These are phyloP conservation scores for Apistogramma diplotaenia DNA, from an alignment of 2,113 vertebrate genomes.

Conservation along the genomic window DNA sequence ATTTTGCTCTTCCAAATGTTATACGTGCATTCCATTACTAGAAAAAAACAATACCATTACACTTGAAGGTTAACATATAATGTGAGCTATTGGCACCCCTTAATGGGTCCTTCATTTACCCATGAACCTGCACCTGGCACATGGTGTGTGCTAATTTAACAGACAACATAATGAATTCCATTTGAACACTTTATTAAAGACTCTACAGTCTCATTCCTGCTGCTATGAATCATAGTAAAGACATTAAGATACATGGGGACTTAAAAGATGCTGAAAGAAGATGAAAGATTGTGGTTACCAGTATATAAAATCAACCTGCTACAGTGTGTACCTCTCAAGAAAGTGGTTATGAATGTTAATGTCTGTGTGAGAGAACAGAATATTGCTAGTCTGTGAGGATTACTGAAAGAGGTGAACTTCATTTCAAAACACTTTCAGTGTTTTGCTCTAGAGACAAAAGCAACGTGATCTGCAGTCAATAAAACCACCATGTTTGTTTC, in stretches of 20 bases:
- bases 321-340: not conserved
- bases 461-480: not conserved
- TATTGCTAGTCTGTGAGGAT: not conserved
- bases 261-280: not conserved
- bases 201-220: not conserved
- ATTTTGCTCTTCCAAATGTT: conserved; percentile 11
- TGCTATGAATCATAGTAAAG: not conserved
- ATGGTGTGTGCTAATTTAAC: not conserved
- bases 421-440: not conserved
- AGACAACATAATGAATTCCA: not conserved
- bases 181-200: not conserved
- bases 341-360: not conserved
- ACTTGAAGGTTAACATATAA: conserved; percentile 44
- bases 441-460: not conserved
- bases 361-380: not conserved
- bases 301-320: not conserved
- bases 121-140: not conserved
- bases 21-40: conserved; percentile 25
- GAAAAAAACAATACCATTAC: conserved; percentile 25
- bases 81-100: conserved; percentile 3
- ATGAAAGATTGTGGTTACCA: not conserved
- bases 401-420: not conserved
- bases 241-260: not conserved
- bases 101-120: conserved; percentile 36
- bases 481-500: not conserved